phyloP scores from a whole-genome alignment of 2,797 vertebrate genomes.

The Todus mexicanus region DNA sequence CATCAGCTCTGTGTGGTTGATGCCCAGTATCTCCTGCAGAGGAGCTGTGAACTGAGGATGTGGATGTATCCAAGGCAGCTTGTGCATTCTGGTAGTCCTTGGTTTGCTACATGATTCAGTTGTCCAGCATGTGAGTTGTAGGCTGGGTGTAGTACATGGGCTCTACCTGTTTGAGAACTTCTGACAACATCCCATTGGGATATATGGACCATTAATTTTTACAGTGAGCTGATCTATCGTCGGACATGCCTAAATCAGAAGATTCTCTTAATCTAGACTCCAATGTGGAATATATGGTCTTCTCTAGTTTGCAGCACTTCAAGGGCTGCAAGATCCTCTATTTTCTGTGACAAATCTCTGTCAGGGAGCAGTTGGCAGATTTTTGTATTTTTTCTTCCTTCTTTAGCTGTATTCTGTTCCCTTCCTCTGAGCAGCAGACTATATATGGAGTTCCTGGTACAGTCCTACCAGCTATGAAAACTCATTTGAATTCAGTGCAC shows the following conservation, averaged over 20 bases:
- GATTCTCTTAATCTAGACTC: not conserved
- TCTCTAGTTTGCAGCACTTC: not conserved
- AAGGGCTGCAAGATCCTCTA: not conserved
- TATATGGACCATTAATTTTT: not conserved
- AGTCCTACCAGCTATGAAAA: not conserved
- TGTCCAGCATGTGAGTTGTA: not conserved
- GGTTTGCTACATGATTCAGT: not conserved
- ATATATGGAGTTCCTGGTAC: not conserved
- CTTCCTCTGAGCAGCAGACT: not conserved
- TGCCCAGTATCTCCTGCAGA: not conserved
- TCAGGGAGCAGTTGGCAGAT: not conserved
- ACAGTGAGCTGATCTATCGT: not conserved
- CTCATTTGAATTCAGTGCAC: constrained; percentile 53
- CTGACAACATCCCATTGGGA: not conserved
- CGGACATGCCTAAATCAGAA: not conserved
- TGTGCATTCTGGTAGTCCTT: not conserved
- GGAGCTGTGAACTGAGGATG: not conserved
- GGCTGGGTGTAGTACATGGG: not conserved
- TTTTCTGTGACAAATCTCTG: not conserved
- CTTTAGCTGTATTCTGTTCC: not conserved
- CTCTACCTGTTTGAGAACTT: not conserved
- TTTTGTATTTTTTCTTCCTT: not conserved
- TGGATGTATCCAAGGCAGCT: not conserved
- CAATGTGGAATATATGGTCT: not conserved
- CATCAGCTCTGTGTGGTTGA: not conserved